phyloP scores from a whole-genome alignment of 1,140 invertebrate species.

The Drosophila sulfurigaster region DNA sequence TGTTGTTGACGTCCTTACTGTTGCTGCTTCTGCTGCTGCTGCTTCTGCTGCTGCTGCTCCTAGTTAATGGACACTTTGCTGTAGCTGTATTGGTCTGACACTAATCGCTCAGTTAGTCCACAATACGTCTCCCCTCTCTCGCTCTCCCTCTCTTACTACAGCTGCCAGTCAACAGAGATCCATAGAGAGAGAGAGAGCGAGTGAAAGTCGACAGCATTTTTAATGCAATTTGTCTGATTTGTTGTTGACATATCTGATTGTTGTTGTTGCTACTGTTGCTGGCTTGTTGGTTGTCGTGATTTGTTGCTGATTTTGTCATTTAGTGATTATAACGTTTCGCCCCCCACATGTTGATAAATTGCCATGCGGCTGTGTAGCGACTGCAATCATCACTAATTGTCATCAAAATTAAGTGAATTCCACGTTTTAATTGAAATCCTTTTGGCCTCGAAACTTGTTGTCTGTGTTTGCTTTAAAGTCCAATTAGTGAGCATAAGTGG shows the following conservation, averaged over 20 bases:
- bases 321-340: constrained; percentile 74
- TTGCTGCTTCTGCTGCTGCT: constrained; percentile 11
- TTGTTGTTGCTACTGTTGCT: constrained; percentile 47
- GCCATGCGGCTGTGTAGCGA: constrained; percentile 29
- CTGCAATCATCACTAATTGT: constrained; percentile 73
- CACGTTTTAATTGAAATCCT: constrained; percentile 77
- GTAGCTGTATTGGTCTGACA: constrained; percentile 64
- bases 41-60: constrained; percentile 19
- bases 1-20: constrained; percentile 68
- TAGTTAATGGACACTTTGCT: constrained; percentile 76
- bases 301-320: constrained; percentile 84
- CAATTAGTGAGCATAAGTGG: constrained; percentile 50
- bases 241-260: constrained; percentile 71
- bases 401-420: constrained; percentile 82
- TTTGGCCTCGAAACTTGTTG: constrained; percentile 4
- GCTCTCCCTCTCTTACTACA: neutral
- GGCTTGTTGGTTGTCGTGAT: constrained; percentile 75
- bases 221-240: constrained; percentile 84
- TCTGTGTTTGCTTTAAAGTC: constrained; percentile 55
- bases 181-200: neutral
- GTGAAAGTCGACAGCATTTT: constrained; percentile 81
- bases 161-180: constrained; percentile 67
- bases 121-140: constrained; percentile 3
- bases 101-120: constrained; percentile 79
- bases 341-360: constrained; percentile 26